Evolutionary conservation across 1,140 invertebrate genomes (phyloP).

Genomic region (Caenorhabditis briggsae): DNA sequence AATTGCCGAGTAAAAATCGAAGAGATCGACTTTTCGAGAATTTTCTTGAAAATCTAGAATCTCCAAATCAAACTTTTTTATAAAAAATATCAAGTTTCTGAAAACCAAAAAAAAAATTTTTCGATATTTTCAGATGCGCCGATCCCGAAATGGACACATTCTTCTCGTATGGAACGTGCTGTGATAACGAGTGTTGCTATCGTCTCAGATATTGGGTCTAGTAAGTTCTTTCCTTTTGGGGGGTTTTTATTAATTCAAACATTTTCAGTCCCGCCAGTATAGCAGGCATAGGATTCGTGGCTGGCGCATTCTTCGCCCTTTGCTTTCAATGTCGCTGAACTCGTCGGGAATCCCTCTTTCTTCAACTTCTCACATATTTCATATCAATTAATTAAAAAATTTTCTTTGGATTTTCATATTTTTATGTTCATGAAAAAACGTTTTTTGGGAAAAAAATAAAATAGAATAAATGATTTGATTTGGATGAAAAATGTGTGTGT

Average conservation of each 20-base stretch:
- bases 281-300: slow-evolving; percentile 57
- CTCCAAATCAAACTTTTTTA: too few relatives aligned
- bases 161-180: slow-evolving; percentile 51
- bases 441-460: neutral
- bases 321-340: slow-evolving; percentile 57
- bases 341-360: neutral
- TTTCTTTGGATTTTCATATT: too few relatives aligned
- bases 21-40: too few relatives aligned
- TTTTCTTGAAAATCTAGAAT: too few relatives aligned
- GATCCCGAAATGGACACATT: slow-evolving; percentile 53
- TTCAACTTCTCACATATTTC: slow-evolving; percentile 26
- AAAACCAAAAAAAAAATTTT: neutral
- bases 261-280: slow-evolving; percentile 60
- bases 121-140: slow-evolving; percentile 54
- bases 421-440: too few relatives aligned
- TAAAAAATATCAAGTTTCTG: too few relatives aligned
- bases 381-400: neutral
- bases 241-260: neutral
- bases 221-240: slow-evolving; percentile 1
- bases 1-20: too few relatives aligned
- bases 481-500: neutral
- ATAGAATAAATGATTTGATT: slow-evolving; percentile 7
- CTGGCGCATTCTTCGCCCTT: slow-evolving; percentile 56
- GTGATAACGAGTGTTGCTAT: slow-evolving; percentile 55
- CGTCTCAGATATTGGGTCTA: slow-evolving; percentile 54